Evolutionary conservation across 2,888 invertebrate genomes (phyloP).

Genomic region (Oxytorus armatus): DNA sequence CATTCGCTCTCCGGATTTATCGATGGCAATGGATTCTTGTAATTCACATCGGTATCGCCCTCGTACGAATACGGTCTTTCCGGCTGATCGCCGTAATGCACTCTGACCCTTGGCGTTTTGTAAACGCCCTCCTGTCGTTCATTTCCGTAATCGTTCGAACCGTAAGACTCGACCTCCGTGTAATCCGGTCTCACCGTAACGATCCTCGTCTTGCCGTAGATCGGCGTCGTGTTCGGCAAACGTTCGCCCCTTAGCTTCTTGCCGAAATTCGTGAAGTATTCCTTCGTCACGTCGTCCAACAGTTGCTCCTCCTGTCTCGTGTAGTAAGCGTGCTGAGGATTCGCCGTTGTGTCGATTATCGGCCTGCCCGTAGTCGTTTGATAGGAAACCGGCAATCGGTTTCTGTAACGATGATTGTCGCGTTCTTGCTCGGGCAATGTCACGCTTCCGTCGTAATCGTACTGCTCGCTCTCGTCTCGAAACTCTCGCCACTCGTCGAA

Average conservation of each 20-base stretch:
- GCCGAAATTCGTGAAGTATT: slow-evolving; percentile 91
- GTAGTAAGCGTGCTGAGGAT: slow-evolving; percentile 88
- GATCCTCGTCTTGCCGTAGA: slow-evolving; percentile 77
- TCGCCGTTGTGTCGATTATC: slow-evolving; percentile 85
- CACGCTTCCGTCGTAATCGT: slow-evolving; percentile 71
- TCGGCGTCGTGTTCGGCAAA: slow-evolving; percentile 84
- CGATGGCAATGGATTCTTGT: slow-evolving; percentile 88
- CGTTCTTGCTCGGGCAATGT: slow-evolving; percentile 56
- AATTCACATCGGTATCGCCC: slow-evolving; percentile 90
- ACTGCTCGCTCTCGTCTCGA: slow-evolving; percentile 66
- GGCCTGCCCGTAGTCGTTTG: slow-evolving; percentile 80
- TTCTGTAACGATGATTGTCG: slow-evolving; percentile 10
- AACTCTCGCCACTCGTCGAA: slow-evolving; percentile 77
- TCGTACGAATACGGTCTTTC: slow-evolving; percentile 86
- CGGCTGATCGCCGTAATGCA: slow-evolving; percentile 85
- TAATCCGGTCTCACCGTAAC: slow-evolving; percentile 79
- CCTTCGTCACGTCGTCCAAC: slow-evolving; percentile 90
- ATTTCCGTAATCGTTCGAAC: slow-evolving; percentile 73
- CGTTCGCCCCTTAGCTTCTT: slow-evolving; percentile 87
- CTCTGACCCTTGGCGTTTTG: slow-evolving; percentile 84
- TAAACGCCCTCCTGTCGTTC: slow-evolving; percentile 70
- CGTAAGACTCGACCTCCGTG: slow-evolving; percentile 71
- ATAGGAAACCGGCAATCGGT: slow-evolving; percentile 48
- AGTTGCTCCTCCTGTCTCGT: slow-evolving; percentile 89
- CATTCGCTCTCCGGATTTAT: slow-evolving; percentile 90